Evolutionary conservation across 92 coral and sea anemone species (phyloP).

Genomic region (Paragorgia papillata): DNA sequence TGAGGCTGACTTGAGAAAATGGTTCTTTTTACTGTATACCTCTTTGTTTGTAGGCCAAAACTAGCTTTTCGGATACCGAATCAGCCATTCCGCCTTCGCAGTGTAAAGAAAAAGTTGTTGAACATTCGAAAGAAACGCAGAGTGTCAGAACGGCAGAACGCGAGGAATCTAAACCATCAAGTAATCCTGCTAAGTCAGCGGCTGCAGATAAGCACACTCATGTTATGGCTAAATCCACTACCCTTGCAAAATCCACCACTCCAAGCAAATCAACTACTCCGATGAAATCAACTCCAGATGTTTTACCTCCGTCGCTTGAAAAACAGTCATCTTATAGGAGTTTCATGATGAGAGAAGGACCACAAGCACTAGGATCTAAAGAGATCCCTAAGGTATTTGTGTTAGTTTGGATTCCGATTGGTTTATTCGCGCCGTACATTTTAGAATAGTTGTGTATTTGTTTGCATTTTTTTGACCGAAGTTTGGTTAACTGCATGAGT

Average conservation of each 20-base stretch:
- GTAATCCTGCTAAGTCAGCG: no score
- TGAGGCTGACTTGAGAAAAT: no score
- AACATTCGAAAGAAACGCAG: background rate
- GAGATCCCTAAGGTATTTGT: constrained; percentile 75
- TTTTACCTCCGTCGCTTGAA: constrained; percentile 81
- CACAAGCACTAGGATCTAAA: constrained; percentile 80
- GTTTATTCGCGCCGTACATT: no score
- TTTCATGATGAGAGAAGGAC: constrained; percentile 90
- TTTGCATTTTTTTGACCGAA: no score
- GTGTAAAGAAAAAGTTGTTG: background rate
- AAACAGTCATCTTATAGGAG: constrained; percentile 76
- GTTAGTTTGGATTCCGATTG: background rate
- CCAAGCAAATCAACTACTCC: constrained; percentile 47
- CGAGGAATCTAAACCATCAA: constrained; percentile 4
- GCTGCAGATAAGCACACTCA: no score
- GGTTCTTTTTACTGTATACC: no score
- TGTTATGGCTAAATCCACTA: no score
- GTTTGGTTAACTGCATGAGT: no score
- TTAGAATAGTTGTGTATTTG: no score
- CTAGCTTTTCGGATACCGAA: constrained; percentile 9
- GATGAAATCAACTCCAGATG: constrained; percentile 48
- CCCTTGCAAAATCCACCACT: no score
- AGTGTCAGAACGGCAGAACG: background rate
- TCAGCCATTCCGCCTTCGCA: background rate
- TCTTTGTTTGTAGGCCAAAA: background rate